Evolutionary conservation across 2,797 vertebrate genomes (phyloP).

Genomic region (Cynodonichthys magdalenae): DNA sequence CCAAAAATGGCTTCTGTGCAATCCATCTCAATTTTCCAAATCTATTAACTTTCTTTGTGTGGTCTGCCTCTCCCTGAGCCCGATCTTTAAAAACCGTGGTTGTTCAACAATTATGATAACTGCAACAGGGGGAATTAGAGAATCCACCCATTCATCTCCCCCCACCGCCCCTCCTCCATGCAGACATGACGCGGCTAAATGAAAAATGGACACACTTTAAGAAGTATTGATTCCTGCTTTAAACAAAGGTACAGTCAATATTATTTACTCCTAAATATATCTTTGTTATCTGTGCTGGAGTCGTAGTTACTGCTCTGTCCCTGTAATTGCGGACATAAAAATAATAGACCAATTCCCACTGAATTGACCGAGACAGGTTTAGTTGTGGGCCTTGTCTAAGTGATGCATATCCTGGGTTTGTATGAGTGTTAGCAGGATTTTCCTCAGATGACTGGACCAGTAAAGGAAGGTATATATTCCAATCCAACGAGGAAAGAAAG

Average conservation of each 20-base stretch:
- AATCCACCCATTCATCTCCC: conserved; percentile 84
- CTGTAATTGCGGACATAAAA: conserved; percentile 87
- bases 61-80: conserved; percentile 70
- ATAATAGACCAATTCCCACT: conserved; percentile 84
- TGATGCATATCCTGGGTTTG: conserved; percentile 77
- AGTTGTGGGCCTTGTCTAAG: conserved; percentile 68
- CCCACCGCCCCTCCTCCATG: conserved; percentile 76
- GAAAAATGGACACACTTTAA: conserved; percentile 89
- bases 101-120: conserved; percentile 86
- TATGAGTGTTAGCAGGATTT: conserved; percentile 66
- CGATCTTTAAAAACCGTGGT: conserved; percentile 80
- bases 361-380: conserved; percentile 80
- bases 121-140: conserved; percentile 83
- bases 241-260: conserved; percentile 90
- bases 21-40: conserved; percentile 85
- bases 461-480: conserved; percentile 29
- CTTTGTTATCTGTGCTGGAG: conserved; percentile 86
- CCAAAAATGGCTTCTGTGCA: conserved; percentile 71
- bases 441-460: conserved; percentile 48
- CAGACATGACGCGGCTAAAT: conserved; percentile 85
- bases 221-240: conserved; percentile 89
- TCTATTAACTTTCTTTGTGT: conserved; percentile 84
- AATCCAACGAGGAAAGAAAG: conserved; percentile 41
- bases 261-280: conserved; percentile 90
- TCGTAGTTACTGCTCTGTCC: conserved; percentile 80